Evolutionary conservation across 2,797 vertebrate genomes (phyloP), one percentile per base, ranked within the genome.

Genomic region (Spinus pinus): DNA sequence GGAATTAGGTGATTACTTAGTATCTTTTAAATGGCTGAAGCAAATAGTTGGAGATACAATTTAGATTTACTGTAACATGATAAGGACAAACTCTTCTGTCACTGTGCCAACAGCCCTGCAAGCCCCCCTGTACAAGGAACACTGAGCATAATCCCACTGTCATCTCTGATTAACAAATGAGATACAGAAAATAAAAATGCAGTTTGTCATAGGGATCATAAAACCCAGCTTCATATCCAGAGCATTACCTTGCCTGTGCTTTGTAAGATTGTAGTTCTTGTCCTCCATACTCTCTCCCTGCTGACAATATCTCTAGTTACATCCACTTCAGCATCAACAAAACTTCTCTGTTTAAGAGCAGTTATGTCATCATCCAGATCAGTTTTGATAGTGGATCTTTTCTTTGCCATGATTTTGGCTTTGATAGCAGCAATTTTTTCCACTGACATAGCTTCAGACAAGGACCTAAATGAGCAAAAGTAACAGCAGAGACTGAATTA

Each of bases 381-480:
- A 0, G 99, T 99, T 98, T 99, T 99, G 97, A 99, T 99, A 91
- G 99, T 99, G 42, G 99, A 99, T 92, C 99, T 99, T 97, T 99
- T 99, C 98, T 99, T 99, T 71, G 99, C 99, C 99, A 99, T 99
- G 94, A 99, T 99, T 97, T 99, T 99, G 93, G 99, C 99, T 97
- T 99, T 99, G 97, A 99, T 99, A 97, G 99, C 99, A 75, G 99
- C 99, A 50, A 99, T 99, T 98, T 99, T 99, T 97, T 99, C 99
- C 98, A 99, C 99, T 6, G 99, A 99, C 99, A 99, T 99, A 96
- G 99, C 99, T 97, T 99, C 99, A 33, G 99, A 99, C 94, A 99
- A 98, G 41, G 99, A 99, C 95, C 99, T 99, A 96, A 93, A 95
- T 10, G 27, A 94, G 70, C 41, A 91, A 91, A 79, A 96, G 42